A percentile compares a stretch with the other conserved stretches of the same genome.
Conservation (phyloP, 2,888 invertebrate genomes). For the Lepas anatifera region DNA sequence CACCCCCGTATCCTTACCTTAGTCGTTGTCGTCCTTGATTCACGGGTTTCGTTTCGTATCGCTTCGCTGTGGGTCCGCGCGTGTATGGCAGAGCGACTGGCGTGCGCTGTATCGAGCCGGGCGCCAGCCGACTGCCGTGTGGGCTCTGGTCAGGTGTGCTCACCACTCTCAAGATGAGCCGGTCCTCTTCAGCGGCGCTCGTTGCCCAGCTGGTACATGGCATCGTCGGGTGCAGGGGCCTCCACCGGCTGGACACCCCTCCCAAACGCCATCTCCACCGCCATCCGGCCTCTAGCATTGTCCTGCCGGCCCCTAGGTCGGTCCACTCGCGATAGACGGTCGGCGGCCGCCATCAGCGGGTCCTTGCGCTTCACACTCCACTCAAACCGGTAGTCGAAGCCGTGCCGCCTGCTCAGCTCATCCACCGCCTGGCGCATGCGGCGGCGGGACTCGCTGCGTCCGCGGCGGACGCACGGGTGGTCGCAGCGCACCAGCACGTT, state of each 20-base stretch:
- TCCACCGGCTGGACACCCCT: not conserved
- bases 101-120: too few relatives aligned
- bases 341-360: not conserved
- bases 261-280: not conserved
- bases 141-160: too few relatives aligned
- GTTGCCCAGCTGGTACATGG: not conserved
- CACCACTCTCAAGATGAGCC: too few relatives aligned
- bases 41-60: too few relatives aligned
- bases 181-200: too few relatives aligned
- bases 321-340: not conserved
- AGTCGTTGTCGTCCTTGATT: too few relatives aligned
- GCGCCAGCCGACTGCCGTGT: too few relatives aligned
- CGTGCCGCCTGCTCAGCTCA: not conserved
- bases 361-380: not conserved
- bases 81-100: too few relatives aligned
- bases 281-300: not conserved
- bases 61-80: too few relatives aligned
- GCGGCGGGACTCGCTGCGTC: not conserved
- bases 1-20: too few relatives aligned
- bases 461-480: slow-evolving; percentile 4
- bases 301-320: not conserved
- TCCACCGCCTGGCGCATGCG: not conserved
- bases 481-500: not conserved
- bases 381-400: not conserved
- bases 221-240: not conserved